These are phyloP conservation scores for Chaetops frenatus DNA, from an alignment of 2,113 vertebrate genomes.

Conservation along the genomic window DNA sequence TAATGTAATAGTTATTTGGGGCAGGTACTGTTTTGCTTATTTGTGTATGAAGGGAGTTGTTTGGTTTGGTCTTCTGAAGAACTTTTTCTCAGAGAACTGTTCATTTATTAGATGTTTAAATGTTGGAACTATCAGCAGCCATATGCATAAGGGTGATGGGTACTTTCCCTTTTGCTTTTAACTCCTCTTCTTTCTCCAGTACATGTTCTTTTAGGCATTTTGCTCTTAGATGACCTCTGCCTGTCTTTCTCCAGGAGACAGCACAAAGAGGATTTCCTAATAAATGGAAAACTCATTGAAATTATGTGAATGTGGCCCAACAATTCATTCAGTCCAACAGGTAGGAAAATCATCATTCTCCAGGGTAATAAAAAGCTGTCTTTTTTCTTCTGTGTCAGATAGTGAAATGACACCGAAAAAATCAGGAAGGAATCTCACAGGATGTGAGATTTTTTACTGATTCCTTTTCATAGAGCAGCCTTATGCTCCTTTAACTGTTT, in stretches of 20 bases:
- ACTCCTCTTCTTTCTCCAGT: neutral
- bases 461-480: neutral
- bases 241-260: neutral
- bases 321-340: neutral
- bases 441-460: neutral
- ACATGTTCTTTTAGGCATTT: neutral
- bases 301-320: neutral
- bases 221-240: neutral
- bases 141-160: neutral
- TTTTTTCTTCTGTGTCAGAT: neutral
- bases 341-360: neutral
- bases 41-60: rapidly evolving
- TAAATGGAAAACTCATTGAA: neutral
- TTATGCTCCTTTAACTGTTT: neutral
- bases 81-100: neutral
- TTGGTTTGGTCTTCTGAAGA: neutral
- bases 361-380: neutral
- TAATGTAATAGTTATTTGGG: neutral
- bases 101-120: neutral
- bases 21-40: neutral
- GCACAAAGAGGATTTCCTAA: neutral
- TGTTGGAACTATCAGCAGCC: neutral
- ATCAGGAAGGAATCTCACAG: neutral
- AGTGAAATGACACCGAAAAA: neutral
- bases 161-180: neutral